Conservation (phyloP, 2,113 vertebrate genomes). For the Semicossyphus pulcher region DNA sequence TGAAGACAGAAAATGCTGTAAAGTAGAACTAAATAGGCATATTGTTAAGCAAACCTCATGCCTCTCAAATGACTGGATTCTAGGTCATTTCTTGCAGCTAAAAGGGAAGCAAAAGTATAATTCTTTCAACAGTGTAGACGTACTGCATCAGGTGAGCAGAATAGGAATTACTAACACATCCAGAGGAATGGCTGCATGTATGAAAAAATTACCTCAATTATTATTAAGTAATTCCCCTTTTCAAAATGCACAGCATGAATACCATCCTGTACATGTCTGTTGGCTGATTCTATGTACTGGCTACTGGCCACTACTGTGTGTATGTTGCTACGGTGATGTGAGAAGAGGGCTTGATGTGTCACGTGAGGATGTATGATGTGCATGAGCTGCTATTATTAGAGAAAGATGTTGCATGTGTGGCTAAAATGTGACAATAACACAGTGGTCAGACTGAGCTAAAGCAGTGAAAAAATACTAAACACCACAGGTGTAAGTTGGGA, state of each 20-base stretch:
- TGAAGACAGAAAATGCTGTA: slow-evolving; percentile 21
- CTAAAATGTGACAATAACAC: slow-evolving; percentile 51
- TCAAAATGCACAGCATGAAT: neutral
- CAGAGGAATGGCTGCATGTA: neutral
- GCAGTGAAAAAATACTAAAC: neutral
- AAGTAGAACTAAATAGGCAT: slow-evolving; percentile 59
- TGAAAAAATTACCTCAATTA: neutral
- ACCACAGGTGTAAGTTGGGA: neutral
- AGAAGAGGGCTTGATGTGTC: slow-evolving; percentile 44
- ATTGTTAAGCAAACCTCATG: slow-evolving; percentile 66
- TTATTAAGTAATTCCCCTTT: neutral
- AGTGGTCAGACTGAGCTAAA: neutral
- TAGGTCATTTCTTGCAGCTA: slow-evolving; percentile 48
- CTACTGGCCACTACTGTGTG: slow-evolving; percentile 17
- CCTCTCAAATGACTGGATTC: slow-evolving; percentile 63
- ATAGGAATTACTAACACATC: neutral
- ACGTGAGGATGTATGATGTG: slow-evolving; percentile 54
- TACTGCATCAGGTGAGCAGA: neutral
- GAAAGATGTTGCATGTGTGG: slow-evolving; percentile 34
- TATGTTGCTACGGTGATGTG: slow-evolving; percentile 61
- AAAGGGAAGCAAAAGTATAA: slow-evolving; percentile 4
- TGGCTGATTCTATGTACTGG: neutral
- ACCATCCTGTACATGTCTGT: neutral
- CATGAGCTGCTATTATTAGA: slow-evolving; percentile 59
- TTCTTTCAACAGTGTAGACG: slow-evolving; percentile 6